phyloP scores from a whole-genome alignment of 2,113 vertebrate genomes.

The Riparia riparia region DNA sequence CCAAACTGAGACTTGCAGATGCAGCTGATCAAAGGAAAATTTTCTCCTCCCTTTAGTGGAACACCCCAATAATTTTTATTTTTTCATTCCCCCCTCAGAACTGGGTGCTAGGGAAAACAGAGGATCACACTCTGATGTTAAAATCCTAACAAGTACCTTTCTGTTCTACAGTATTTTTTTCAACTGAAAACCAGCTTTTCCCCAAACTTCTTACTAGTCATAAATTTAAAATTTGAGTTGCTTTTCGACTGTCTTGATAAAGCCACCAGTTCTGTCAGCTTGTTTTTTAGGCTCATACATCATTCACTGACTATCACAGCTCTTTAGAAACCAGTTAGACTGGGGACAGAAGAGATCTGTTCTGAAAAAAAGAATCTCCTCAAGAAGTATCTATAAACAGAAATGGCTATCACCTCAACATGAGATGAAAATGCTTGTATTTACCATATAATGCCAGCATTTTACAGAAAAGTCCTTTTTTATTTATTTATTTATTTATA shows the following conservation, averaged over 20 bases:
- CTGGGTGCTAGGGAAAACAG: neutral
- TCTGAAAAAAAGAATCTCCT: neutral
- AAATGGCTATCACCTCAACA: neutral
- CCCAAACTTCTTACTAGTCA: neutral
- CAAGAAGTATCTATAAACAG: neutral
- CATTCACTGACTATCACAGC: neutral
- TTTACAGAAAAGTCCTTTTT: neutral
- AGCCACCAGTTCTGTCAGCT: neutral
- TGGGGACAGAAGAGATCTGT: neutral
- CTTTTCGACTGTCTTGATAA: neutral
- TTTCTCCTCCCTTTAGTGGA: neutral
- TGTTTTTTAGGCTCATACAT: neutral
- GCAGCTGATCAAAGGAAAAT: neutral
- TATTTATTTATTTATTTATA: neutral
- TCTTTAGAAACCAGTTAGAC: neutral
- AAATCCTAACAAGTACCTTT: neutral
- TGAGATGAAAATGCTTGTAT: neutral
- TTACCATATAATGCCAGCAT: neutral
- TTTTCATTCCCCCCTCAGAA: accelerated
- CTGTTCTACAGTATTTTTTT: neutral
- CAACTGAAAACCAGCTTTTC: neutral
- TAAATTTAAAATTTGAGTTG: neutral
- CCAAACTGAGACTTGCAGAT: neutral
- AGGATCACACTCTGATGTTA: neutral
- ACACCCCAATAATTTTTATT: neutral